A percentile compares a stretch with the other conserved stretches of the same genome.
These are phyloP conservation scores for Sander vitreus DNA, from an alignment of 2,113 vertebrate species.

Conservation along the genomic window DNA sequence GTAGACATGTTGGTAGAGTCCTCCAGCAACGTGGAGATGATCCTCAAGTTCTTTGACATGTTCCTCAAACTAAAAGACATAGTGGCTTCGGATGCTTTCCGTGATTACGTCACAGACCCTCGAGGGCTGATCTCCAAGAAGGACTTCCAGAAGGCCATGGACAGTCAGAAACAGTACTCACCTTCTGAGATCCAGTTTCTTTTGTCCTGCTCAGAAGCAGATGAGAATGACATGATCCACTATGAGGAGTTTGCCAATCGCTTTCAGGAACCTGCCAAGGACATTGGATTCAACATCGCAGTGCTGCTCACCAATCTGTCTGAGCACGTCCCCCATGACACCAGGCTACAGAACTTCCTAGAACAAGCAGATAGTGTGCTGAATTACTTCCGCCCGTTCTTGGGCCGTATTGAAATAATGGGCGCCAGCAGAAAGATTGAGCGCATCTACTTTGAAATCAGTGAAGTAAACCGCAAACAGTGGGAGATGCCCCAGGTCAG, in stretches of 20 bases:
- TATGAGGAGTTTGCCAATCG: constrained; percentile 93
- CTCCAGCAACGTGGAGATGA: constrained; percentile 98
- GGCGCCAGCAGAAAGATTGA: constrained; percentile 94
- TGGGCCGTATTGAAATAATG: constrained; percentile 98
- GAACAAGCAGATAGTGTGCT: constrained; percentile 91
- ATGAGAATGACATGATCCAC: constrained; percentile 98
- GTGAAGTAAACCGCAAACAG: constrained; percentile 93
- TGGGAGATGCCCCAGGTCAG: constrained; percentile 99
- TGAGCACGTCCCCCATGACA: constrained; percentile 95
- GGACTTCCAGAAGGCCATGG: constrained; percentile 98
- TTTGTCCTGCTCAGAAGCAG: constrained; percentile 94
- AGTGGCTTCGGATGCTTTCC: constrained; percentile 94
- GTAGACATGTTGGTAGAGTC: constrained; percentile 99
- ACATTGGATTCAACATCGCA: constrained; percentile 97
- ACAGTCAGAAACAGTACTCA: constrained; percentile 96
- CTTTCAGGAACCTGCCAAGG: constrained; percentile 94
- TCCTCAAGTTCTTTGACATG: constrained; percentile 99
- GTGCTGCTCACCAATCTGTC: constrained; percentile 95
- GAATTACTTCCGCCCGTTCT: constrained; percentile 94
- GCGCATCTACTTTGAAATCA: constrained; percentile 98
- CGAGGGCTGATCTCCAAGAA: constrained; percentile 97
- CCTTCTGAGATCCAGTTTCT: constrained; percentile 95
- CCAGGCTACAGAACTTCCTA: constrained; percentile 90
- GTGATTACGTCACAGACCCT: constrained; percentile 92
- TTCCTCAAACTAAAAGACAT: constrained; percentile 98